Evolutionary conservation across 2,113 vertebrate species (phyloP), one percentile per base, ranked within the genome.

Genomic region (Alaudala cheleensis): DNA sequence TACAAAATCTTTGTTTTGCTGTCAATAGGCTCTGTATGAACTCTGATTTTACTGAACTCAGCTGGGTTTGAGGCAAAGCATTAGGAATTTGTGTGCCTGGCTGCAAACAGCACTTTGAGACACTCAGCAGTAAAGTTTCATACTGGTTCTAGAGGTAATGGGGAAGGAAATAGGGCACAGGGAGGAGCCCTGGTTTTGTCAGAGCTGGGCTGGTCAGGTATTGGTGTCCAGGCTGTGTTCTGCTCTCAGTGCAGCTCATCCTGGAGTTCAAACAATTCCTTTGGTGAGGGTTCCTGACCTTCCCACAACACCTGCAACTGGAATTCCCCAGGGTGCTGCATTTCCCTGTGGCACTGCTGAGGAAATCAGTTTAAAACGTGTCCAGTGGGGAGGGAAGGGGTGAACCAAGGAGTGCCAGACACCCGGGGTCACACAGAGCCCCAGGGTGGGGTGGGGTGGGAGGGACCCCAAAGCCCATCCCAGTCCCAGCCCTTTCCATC

Each of bases 331-430:
- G 71, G 26, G 7, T 9, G 37, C 71, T 51, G 34, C 37, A 2
- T 34, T 15, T 7, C 11, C 0, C 18, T 2, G 1, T 2, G 14
- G 12, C 33, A 1, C 28, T 14, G 2, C 22, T 37, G 54, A 7
- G 4, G 5, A 33, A 51, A 57, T 25, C 12, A 14, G 25, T 8
- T 42, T 28, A 5, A 31, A 54, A 2, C 3, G 8, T 20, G 29
- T 2, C n/a, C 66, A 10, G 39, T 2, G 8, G 12, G 54, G 39
- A 69, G 51, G 42, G 87, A 13, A 31, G 60, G 11, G 11, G 19
- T 2, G 2, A 26, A 24, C 21, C 29, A 23, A 15, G 51, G 5
- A 5, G 11, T 25, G 34, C 34, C 18, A 17, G 26, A 2, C 42
- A 9, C 5, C 11, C 25, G 19, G 39, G 12, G 73, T 20, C 16